Evolutionary conservation across 2,113 vertebrate species (phyloP).

Genomic region (Helogale parvula): DNA sequence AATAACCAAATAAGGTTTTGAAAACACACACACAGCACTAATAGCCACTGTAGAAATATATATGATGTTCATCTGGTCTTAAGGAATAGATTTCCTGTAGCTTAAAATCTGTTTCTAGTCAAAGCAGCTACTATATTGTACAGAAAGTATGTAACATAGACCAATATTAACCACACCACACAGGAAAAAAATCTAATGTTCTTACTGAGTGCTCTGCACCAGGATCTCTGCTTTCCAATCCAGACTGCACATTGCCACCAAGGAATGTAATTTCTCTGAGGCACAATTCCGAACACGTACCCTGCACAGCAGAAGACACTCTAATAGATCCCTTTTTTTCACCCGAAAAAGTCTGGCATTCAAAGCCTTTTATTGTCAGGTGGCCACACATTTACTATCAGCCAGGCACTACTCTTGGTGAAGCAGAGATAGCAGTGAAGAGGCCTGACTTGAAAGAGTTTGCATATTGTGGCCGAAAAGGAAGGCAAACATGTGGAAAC

Average conservation of each 20-base stretch:
- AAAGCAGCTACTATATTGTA: neutral
- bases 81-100: neutral
- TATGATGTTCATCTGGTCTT: neutral
- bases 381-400: neutral
- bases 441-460: accelerated
- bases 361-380: neutral
- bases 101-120: neutral
- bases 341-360: neutral
- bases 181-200: neutral
- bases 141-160: neutral
- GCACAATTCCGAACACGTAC: neutral
- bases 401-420: too few species aligned
- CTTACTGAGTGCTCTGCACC: neutral
- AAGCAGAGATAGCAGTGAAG: neutral
- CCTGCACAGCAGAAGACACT: neutral
- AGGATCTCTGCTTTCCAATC: neutral
- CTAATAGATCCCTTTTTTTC: neutral
- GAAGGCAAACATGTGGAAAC: neutral
- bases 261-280: neutral
- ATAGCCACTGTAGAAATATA: slow-evolving; percentile 14
- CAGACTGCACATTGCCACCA: neutral
- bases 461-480: neutral
- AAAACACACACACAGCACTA: neutral
- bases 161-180: neutral
- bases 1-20: neutral